Evolutionary conservation across 2,113 vertebrate species (phyloP).

Genomic region (Mormyrus iriodes): DNA sequence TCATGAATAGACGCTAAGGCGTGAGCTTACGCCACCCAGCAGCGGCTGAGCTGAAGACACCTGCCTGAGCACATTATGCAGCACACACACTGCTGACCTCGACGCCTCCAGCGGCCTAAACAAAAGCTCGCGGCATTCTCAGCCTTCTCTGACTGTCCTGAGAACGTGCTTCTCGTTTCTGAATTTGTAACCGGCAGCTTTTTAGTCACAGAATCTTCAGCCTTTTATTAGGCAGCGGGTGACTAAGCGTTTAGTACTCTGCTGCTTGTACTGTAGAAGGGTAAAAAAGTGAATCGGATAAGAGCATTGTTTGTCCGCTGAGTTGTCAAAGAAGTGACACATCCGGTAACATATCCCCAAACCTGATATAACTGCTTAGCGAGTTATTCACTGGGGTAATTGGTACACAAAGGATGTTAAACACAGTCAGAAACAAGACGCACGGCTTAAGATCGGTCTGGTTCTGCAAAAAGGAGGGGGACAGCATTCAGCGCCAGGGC

Average conservation of each 20-base stretch:
- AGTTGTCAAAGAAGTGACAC: not conserved
- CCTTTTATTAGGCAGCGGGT: not conserved
- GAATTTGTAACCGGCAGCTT: not conserved
- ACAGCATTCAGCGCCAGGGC: not conserved
- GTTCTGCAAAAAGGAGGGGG: not conserved
- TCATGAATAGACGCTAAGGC: not conserved
- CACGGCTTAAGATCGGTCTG: not conserved
- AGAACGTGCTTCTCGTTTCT: not conserved
- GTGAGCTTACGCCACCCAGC: not conserved
- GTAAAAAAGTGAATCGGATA: not conserved
- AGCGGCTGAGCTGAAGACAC: not conserved
- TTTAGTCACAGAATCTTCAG: not conserved
- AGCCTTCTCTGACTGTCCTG: not conserved
- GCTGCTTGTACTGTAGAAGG: not conserved
- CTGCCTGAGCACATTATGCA: not conserved
- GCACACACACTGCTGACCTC: not conserved
- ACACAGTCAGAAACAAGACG: not conserved
- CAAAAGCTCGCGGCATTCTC: not conserved
- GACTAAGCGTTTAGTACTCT: not conserved
- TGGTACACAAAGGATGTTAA: not conserved
- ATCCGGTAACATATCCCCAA: not conserved
- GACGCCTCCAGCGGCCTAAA: not conserved
- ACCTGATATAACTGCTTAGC: not conserved
- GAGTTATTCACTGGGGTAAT: not conserved
- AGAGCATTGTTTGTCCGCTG: not conserved